Percentiles rank a stretch among this genome's conserved stretches.
Conservation (phyloP, 2,888 invertebrate genomes). For the Mythimna impura region DNA sequence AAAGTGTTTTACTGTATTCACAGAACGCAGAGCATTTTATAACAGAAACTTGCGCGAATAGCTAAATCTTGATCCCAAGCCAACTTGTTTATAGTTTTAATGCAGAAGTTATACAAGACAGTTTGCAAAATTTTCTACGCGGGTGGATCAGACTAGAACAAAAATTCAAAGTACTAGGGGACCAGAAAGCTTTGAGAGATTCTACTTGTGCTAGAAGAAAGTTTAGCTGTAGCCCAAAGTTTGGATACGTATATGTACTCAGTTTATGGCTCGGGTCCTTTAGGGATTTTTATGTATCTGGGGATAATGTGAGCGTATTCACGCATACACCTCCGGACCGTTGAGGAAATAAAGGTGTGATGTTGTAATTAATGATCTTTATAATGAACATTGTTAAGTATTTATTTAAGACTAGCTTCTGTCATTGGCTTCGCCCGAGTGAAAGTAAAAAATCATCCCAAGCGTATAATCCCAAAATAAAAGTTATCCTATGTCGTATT, state of each 20-base stretch:
- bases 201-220: neutral
- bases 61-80: slow-evolving; percentile 34
- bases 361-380: neutral
- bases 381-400: too few species aligned
- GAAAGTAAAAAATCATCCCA: too few species aligned
- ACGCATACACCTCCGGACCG: neutral
- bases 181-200: slow-evolving; percentile 10
- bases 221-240: neutral
- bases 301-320: neutral
- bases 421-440: too few species aligned
- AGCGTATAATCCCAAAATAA: too few species aligned
- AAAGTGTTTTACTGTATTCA: slow-evolving; percentile 61
- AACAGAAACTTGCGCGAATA: slow-evolving; percentile 42
- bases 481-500: too few species aligned
- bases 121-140: slow-evolving; percentile 24
- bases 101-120: slow-evolving; percentile 42
- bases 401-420: too few species aligned
- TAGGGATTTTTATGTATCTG: neutral
- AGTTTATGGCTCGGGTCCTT: too few species aligned
- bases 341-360: neutral
- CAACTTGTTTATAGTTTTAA: slow-evolving; percentile 40
- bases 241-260: neutral
- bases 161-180: slow-evolving; percentile 21
- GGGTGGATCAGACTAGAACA: slow-evolving; percentile 5
- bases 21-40: slow-evolving; percentile 52